phyloP scores from a whole-genome alignment of 2,888 invertebrate genomes.

The Sarcophaga caerulescens region DNA sequence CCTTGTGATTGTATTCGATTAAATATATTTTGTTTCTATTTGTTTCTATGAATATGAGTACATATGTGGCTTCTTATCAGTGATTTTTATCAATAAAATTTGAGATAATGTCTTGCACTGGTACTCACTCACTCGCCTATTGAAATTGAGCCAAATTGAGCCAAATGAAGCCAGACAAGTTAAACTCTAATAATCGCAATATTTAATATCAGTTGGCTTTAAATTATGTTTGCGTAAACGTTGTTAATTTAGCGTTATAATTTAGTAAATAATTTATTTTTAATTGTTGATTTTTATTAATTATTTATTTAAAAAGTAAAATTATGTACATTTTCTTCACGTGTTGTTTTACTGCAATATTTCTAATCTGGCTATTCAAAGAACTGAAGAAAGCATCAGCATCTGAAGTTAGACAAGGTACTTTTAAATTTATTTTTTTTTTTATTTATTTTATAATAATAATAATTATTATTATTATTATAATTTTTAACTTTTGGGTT shows the following conservation, averaged over 20 bases:
- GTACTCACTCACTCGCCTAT: no score
- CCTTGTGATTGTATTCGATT: not conserved
- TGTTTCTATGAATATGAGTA: not conserved
- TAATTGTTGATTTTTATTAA: not conserved
- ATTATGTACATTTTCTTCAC: not conserved
- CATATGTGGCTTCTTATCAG: conserved; percentile 8
- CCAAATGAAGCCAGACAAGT: not conserved
- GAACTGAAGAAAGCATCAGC: not conserved
- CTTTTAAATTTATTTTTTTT: not conserved
- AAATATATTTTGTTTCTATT: not conserved
- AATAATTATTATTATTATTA: not conserved
- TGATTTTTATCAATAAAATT: conserved; percentile 10
- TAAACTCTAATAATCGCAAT: not conserved
- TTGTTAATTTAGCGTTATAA: not conserved
- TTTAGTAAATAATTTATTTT: not conserved
- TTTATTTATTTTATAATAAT: no score
- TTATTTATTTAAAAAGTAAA: no score
- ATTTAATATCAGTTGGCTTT: conserved; percentile 7
- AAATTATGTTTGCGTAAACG: not conserved
- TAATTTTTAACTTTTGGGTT: no score
- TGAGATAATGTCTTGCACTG: not conserved
- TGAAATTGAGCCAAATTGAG: not conserved
- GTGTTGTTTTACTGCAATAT: not conserved
- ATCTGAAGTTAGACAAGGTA: not conserved
- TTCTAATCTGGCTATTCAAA: not conserved